Evolutionary conservation across 2,888 invertebrate species (phyloP).

Genomic region (Athalia cordata): DNA sequence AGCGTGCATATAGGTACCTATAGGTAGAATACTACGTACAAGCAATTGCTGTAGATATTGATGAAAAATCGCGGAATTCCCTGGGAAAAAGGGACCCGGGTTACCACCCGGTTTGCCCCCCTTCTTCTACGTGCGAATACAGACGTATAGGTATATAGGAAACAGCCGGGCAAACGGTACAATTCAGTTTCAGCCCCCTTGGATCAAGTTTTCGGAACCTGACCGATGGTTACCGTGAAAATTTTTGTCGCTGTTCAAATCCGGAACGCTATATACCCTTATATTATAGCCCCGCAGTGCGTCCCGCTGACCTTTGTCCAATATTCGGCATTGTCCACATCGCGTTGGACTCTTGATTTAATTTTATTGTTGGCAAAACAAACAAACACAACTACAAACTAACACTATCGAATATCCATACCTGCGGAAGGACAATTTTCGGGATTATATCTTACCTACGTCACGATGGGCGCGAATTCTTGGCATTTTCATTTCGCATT

Average conservation of each 20-base stretch:
- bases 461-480: too few species aligned
- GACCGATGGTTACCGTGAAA: not conserved
- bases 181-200: not conserved
- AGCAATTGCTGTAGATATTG: not conserved
- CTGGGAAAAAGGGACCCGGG: not conserved
- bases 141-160: not conserved
- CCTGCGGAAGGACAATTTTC: not conserved
- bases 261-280: not conserved
- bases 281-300: not conserved
- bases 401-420: not conserved
- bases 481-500: too few species aligned
- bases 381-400: constrained; percentile 43
- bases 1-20: too few species aligned
- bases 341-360: constrained; percentile 53
- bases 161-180: not conserved
- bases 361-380: constrained; percentile 64
- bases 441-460: not conserved
- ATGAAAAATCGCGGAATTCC: not conserved
- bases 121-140: too few species aligned
- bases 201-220: constrained; percentile 15
- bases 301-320: constrained; percentile 2
- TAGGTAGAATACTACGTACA: too few species aligned
- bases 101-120: too few species aligned
- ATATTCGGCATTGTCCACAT: not conserved
- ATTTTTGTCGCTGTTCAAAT: not conserved